Conservation (phyloP, 2,888 invertebrate species). For the Xestia c-nigrum region DNA sequence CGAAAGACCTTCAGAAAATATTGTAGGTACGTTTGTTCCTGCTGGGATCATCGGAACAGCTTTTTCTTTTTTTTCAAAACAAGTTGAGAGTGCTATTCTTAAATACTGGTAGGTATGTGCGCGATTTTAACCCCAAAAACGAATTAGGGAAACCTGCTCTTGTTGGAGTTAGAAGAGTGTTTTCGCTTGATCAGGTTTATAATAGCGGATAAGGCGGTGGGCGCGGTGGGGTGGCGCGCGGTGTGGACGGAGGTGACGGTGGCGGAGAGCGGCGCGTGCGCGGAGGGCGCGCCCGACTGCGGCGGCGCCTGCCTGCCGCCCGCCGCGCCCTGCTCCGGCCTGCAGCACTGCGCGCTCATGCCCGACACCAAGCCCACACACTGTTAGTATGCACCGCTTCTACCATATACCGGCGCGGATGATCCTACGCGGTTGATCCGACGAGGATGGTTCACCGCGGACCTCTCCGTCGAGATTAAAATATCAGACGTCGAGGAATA, state of each 20-base stretch:
- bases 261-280: slow-evolving; percentile 80
- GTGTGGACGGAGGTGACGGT: slow-evolving; percentile 98
- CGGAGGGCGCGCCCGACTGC: slow-evolving; percentile 72
- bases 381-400: slow-evolving; percentile 92
- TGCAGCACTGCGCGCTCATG: slow-evolving; percentile 93
- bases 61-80: not conserved
- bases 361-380: slow-evolving; percentile 91
- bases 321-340: slow-evolving; percentile 84
- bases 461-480: slow-evolving; percentile 12
- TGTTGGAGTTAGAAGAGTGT: slow-evolving; percentile 19
- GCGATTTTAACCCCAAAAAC: not conserved
- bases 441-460: not conserved
- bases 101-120: not conserved
- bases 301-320: slow-evolving; percentile 83
- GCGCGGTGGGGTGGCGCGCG: slow-evolving; percentile 97
- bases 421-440: slow-evolving; percentile 1
- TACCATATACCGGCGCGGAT: slow-evolving; percentile 25
- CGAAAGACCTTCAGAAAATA: not conserved
- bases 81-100: not conserved
- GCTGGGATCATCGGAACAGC: not conserved
- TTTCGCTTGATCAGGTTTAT: slow-evolving; percentile 93
- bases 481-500: slow-evolving; percentile 36
- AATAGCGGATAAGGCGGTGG: slow-evolving; percentile 98
- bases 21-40: not conserved
- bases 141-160: not conserved